Base-by-base conservation (phyloP, 2,113 vertebrate genomes). In the Anarrhichthys ocellatus region DNA sequence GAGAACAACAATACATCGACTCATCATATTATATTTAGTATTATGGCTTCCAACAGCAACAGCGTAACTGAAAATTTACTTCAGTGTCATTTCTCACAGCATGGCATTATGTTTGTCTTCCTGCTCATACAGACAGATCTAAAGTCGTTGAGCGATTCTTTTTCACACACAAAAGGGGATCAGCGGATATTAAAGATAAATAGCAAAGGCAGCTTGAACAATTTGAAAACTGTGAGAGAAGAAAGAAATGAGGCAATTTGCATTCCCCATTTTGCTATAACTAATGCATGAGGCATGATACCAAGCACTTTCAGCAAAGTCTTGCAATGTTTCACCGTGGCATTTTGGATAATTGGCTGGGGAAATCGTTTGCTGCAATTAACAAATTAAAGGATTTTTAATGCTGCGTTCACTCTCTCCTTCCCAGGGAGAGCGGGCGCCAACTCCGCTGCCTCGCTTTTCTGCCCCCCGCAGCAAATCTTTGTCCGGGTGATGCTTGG, bases 261-360 rank as follows among this genome's bases (percentile, higher is more conserved):
- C 80, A 72, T 78, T 87, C 79, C 61, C 17, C 24, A 5, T 83
- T 89, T 91, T 86, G 87, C 85, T 76, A 86, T 92, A 90, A 91
- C 87, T 83, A 91, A 91, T 92, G 91, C 86, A 91, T 88, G 87
- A 92, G 87, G 83, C 84, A 76, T 65, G 86, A 92, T 85, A 78
- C 77, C 73, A 56, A 80, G 79, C 89, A 84, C 84, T 89, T 89
- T 82, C 66, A 88, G 86, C 81, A 79, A 85, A 87, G 80, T 83
- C 84, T 82, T 20, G 76, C 81, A 84, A 82, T 88, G 90, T 80
- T 91, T 92, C 91, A 92, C 83, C 7, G 71, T 92, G 91, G 72
- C 91, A 92, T 93, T 91, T 93, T 93, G 74, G 82, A 87, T 94
- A 94, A 94, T 92, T 92, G 92, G 88, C 88, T 83, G 46, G 87